phyloP scores from a whole-genome alignment of 2,888 invertebrate genomes.

The Drosophila austrosaltans region DNA sequence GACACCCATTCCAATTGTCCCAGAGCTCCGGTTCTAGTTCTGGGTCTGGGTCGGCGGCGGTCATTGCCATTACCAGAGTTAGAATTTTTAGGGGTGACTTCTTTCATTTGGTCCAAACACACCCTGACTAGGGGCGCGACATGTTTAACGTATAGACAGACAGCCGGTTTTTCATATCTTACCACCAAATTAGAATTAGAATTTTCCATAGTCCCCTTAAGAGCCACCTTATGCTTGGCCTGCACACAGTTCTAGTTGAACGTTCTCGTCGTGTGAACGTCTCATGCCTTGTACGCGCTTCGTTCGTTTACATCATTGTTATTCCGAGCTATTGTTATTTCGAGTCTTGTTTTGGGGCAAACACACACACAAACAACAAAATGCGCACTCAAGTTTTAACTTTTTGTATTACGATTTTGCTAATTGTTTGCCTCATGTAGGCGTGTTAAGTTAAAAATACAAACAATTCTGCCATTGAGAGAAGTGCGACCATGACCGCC shows the following conservation, averaged over 20 bases:
- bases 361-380: slow-evolving; percentile 17
- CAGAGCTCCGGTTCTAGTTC: slow-evolving; percentile 29
- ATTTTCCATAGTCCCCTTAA: slow-evolving; percentile 46
- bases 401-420: slow-evolving; percentile 77
- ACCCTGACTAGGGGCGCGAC: slow-evolving; percentile 5
- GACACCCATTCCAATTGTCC: slow-evolving; percentile 48
- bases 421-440: slow-evolving; percentile 75
- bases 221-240: slow-evolving; percentile 42
- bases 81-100: slow-evolving; percentile 62
- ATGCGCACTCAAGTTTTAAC: slow-evolving; percentile 78
- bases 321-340: slow-evolving; percentile 6
- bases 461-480: slow-evolving; percentile 16
- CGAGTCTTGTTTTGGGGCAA: slow-evolving; percentile 21
- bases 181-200: slow-evolving; percentile 54
- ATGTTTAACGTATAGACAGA: slow-evolving; percentile 3
- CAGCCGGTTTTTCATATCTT: slow-evolving; percentile 35
- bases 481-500: slow-evolving; percentile 28
- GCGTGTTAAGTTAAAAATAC: slow-evolving; percentile 2
- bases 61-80: slow-evolving; percentile 55
- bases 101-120: slow-evolving; percentile 32
- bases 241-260: slow-evolving; percentile 69
- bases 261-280: slow-evolving; percentile 66
- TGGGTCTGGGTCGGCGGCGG: slow-evolving; percentile 49
- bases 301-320: slow-evolving; percentile 20
- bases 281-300: slow-evolving; percentile 21